Conservation (phyloP, 2,888 invertebrate genomes). For the Amblyjoppa proteus region DNA sequence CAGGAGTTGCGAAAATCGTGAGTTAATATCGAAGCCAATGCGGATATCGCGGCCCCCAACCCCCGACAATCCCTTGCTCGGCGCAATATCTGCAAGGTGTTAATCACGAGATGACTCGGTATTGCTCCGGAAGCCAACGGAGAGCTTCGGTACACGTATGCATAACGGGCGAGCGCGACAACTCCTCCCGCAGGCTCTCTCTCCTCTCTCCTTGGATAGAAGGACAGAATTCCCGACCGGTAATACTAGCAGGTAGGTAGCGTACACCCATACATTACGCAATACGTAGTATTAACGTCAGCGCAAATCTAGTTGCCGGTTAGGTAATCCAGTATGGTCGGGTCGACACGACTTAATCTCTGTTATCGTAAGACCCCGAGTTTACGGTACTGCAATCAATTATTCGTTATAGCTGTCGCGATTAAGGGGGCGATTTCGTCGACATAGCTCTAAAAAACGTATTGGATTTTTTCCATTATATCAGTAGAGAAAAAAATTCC, state of each 20-base stretch:
- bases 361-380: constrained; percentile 16
- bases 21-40: constrained; percentile 63
- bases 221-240: background rate
- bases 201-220: constrained; percentile 21
- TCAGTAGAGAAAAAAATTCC: no score
- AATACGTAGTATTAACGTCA: constrained; percentile 41
- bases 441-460: constrained; percentile 1
- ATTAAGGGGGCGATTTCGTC: constrained; percentile 2
- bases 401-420: constrained; percentile 33
- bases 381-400: constrained; percentile 20
- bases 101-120: constrained; percentile 74
- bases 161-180: background rate
- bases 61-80: constrained; percentile 31
- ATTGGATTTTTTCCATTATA: no score
- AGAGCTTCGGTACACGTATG: constrained; percentile 43
- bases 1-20: constrained; percentile 55
- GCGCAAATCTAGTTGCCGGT: constrained; percentile 44
- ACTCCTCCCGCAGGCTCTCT: constrained; percentile 22
- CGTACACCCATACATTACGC: constrained; percentile 2
- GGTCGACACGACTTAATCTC: constrained; percentile 44
- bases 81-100: constrained; percentile 78
- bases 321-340: constrained; percentile 54
- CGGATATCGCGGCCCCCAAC: constrained; percentile 52
- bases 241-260: constrained; percentile 8
- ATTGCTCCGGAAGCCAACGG: constrained; percentile 40